phyloP scores from a whole-genome alignment of 2,888 invertebrate genomes.

The Campopleginae sp. region DNA sequence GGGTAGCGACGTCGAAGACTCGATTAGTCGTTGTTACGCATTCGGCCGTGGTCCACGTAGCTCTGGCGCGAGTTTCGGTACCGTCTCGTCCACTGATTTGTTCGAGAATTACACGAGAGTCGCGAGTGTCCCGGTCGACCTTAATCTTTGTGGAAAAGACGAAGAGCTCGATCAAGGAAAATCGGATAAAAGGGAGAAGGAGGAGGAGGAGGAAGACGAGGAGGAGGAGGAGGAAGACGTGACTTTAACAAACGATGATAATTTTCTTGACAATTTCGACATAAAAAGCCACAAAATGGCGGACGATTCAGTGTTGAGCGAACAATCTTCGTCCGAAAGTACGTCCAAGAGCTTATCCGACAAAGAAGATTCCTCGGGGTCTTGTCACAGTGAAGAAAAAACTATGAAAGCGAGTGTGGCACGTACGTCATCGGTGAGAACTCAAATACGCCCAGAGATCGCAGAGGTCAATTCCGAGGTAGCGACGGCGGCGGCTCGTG shows the following conservation, averaged over 20 bases:
- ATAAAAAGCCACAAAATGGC: conserved; percentile 71
- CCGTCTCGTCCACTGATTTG: conserved; percentile 73
- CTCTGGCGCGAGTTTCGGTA: conserved; percentile 53
- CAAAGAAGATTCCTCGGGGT: conserved; percentile 51
- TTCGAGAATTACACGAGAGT: conserved; percentile 83
- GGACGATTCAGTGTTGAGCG: conserved; percentile 63
- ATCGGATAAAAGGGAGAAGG: background rate
- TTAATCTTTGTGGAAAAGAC: conserved; percentile 86
- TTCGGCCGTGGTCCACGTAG: conserved; percentile 50
- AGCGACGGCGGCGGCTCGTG: background rate
- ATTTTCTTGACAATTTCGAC: conserved; percentile 40
- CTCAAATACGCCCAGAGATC: conserved; percentile 73
- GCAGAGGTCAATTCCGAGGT: conserved; percentile 16
- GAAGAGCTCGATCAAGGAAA: conserved; percentile 37
- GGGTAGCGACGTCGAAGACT: conserved; percentile 78
- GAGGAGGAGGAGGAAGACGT: conserved; percentile 56
- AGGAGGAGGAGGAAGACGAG: conserved; percentile 65
- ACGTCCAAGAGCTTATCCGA: conserved; percentile 63
- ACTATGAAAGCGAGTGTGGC: conserved; percentile 43
- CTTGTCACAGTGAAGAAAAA: conserved; percentile 46
- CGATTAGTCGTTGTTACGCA: conserved; percentile 55
- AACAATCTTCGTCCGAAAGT: conserved; percentile 44
- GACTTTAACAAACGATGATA: conserved; percentile 52
- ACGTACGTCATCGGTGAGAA: conserved; percentile 75
- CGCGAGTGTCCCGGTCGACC: conserved; percentile 88